A percentile compares a stretch with the other conserved stretches of the same genome.
phyloP scores from a whole-genome alignment of 2,797 vertebrate species.

The Pseudomugil tenellus region DNA sequence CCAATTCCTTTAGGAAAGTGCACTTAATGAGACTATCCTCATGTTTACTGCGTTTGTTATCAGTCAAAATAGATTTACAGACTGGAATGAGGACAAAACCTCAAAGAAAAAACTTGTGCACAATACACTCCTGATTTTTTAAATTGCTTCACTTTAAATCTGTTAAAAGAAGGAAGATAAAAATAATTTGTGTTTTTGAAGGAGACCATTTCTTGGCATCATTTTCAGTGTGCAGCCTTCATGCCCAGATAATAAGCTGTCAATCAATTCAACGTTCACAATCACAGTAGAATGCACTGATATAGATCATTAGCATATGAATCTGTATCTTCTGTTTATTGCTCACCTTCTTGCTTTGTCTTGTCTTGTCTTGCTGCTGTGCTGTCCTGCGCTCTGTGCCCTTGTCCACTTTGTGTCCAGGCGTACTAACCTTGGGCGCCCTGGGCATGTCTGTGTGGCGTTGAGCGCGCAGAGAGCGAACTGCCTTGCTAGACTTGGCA shows the following conservation, averaged over 20 bases:
- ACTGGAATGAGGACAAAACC: not conserved
- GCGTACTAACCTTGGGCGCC: slow-evolving; percentile 89
- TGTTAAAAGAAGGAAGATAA: not conserved
- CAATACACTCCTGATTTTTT: not conserved
- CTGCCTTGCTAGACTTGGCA: slow-evolving; percentile 90
- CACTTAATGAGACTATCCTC: not conserved
- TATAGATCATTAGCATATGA: slow-evolving; percentile 1
- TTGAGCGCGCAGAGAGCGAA: slow-evolving; percentile 92
- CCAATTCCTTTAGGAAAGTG: not conserved
- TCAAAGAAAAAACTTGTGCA: not conserved
- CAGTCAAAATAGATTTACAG: slow-evolving; percentile 1
- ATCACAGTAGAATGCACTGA: slow-evolving; percentile 10
- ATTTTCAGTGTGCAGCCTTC: not conserved
- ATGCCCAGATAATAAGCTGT: not conserved
- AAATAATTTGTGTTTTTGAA: not conserved
- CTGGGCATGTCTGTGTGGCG: slow-evolving; percentile 95
- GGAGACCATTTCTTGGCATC: not conserved
- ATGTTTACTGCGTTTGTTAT: not conserved
- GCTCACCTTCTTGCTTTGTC: slow-evolving; percentile 84
- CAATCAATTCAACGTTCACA: not conserved
- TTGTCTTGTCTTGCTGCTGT: slow-evolving; percentile 79
- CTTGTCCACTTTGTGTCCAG: slow-evolving; percentile 72
- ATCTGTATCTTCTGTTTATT: slow-evolving; percentile 19
- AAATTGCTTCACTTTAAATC: not conserved
- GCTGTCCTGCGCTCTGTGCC: slow-evolving; percentile 75